Percentiles rank a stretch among this genome's conserved stretches.
phyloP scores from a whole-genome alignment of 2,888 invertebrate genomes.

The Ophion obscuratus region DNA sequence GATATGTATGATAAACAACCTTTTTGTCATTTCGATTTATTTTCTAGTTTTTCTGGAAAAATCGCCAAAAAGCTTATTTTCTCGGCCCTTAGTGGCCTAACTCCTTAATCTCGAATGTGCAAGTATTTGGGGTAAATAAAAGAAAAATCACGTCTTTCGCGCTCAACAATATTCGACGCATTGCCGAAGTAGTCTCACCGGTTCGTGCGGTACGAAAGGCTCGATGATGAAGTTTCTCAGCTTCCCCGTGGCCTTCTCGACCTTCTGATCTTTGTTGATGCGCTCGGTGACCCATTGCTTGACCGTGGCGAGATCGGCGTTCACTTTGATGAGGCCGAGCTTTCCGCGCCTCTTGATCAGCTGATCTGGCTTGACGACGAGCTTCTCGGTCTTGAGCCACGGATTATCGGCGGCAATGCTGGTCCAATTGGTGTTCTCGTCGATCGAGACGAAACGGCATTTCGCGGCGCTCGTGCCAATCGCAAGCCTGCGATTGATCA shows the following conservation, averaged over 20 bases:
- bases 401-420: constrained; percentile 91
- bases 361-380: constrained; percentile 99
- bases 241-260: constrained; percentile 95
- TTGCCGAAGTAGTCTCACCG: constrained; percentile 85
- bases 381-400: constrained; percentile 93
- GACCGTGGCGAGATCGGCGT: constrained; percentile 91
- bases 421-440: constrained; percentile 91
- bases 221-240: constrained; percentile 98
- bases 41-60: too few relatives aligned
- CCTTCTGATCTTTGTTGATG: constrained; percentile 92
- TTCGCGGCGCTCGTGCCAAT: constrained; percentile 88
- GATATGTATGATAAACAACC: too few relatives aligned
- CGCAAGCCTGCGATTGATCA: constrained; percentile 93
- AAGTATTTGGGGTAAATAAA: too few relatives aligned
- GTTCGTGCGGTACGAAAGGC: constrained; percentile 96
- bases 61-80: too few relatives aligned
- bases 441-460: constrained; percentile 93
- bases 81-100: too few relatives aligned
- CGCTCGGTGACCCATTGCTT: constrained; percentile 94
- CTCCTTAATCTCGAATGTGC: too few relatives aligned
- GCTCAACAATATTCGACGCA: too few relatives aligned
- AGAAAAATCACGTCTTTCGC: too few relatives aligned
- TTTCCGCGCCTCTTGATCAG: constrained; percentile 99
- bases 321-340: constrained; percentile 97
- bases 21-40: too few relatives aligned